These are phyloP conservation scores for Osmerus mordax DNA, from an alignment of 2,113 vertebrate species.

Conservation along the genomic window DNA sequence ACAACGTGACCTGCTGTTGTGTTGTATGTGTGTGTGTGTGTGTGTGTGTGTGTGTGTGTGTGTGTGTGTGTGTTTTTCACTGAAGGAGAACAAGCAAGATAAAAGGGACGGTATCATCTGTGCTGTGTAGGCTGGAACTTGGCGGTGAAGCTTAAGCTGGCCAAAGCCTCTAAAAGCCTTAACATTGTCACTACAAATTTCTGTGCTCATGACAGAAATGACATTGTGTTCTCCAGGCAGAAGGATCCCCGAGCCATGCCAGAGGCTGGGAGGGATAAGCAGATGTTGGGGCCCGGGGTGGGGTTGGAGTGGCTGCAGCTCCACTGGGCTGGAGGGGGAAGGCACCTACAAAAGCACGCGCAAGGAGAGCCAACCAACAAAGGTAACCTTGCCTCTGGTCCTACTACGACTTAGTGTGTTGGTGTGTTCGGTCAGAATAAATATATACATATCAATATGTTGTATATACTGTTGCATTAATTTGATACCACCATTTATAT, in stretches of 20 bases:
- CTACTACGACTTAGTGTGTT: background rate
- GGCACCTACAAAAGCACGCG: slow-evolving; percentile 66
- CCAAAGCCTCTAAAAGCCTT: slow-evolving; percentile 60
- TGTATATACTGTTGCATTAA: background rate
- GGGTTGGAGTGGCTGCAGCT: slow-evolving; percentile 48
- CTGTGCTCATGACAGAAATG: slow-evolving; percentile 76
- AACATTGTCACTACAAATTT: slow-evolving; percentile 77
- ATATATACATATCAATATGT: background rate
- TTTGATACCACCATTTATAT: background rate
- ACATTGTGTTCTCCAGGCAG: slow-evolving; percentile 74
- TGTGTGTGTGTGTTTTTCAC: slow-evolving; percentile 33
- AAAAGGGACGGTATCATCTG: slow-evolving; percentile 45
- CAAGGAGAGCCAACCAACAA: slow-evolving; percentile 71
- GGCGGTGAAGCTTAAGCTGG: slow-evolving; percentile 46
- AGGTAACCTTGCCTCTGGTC: slow-evolving; percentile 74
- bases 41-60: slow-evolving; percentile 30
- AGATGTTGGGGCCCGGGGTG: slow-evolving; percentile 75
- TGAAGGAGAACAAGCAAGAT: slow-evolving; percentile 25
- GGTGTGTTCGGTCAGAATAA: no score
- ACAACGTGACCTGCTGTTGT: slow-evolving; percentile 13
- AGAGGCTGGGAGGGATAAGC: slow-evolving; percentile 74
- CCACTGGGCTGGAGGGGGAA: slow-evolving; percentile 59
- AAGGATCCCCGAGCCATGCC: slow-evolving; percentile 73
- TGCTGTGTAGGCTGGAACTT: slow-evolving; percentile 44
- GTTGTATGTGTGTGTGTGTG: slow-evolving; percentile 17